Evolutionary conservation across 2,888 invertebrate species (phyloP).

Genomic region (Stenodera caucasica): DNA sequence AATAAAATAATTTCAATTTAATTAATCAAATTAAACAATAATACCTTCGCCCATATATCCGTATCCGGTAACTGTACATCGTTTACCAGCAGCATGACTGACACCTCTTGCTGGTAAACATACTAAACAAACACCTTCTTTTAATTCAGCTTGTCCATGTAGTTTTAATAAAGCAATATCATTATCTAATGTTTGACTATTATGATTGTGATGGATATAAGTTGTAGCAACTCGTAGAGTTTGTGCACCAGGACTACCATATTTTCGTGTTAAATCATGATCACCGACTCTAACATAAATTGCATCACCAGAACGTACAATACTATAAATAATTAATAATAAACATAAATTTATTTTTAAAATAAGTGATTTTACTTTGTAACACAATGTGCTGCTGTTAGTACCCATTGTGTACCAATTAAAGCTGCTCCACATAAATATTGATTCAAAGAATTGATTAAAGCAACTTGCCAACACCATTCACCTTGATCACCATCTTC

Average conservation of each 20-base stretch:
- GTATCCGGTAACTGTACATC: slow-evolving; percentile 92
- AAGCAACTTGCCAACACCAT: slow-evolving; percentile 95
- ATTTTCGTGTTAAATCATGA: slow-evolving; percentile 87
- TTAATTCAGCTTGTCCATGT: slow-evolving; percentile 84
- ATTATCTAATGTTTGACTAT: slow-evolving; percentile 91
- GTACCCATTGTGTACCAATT: slow-evolving; percentile 92
- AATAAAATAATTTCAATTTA: background rate
- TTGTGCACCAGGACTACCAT: slow-evolving; percentile 89
- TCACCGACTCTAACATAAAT: slow-evolving; percentile 93
- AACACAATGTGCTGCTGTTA: slow-evolving; percentile 92
- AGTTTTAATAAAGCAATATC: slow-evolving; percentile 90
- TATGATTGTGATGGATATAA: slow-evolving; percentile 94
- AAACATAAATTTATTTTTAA: slow-evolving; percentile 6
- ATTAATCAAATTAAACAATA: slow-evolving; percentile 17
- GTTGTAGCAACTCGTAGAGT: slow-evolving; percentile 89
- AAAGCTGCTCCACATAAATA: slow-evolving; percentile 92
- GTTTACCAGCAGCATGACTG: slow-evolving; percentile 84
- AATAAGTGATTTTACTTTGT: slow-evolving; percentile 72
- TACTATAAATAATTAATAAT: slow-evolving; percentile 60
- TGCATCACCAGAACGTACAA: slow-evolving; percentile 90
- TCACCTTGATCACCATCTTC: slow-evolving; percentile 89
- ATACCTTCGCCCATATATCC: slow-evolving; percentile 94
- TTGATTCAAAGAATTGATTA: slow-evolving; percentile 91
- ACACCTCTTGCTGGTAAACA: slow-evolving; percentile 88
- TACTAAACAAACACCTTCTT: slow-evolving; percentile 83